These are phyloP conservation scores for Eretmocerus hayati DNA, from an alignment of 2,888 invertebrate species.

Conservation along the genomic window DNA sequence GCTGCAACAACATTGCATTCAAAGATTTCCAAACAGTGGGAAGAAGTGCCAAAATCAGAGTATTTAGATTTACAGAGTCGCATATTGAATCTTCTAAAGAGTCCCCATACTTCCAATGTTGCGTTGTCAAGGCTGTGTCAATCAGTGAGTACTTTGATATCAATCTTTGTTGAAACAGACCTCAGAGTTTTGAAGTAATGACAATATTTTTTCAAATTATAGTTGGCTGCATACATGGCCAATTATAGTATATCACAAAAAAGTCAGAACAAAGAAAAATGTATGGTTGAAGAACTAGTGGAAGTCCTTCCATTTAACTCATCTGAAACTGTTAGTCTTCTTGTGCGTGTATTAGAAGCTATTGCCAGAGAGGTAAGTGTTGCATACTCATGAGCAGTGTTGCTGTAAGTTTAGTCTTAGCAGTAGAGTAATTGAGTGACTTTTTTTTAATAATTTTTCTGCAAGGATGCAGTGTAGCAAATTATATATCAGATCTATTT, in stretches of 20 bases:
- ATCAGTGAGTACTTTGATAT: constrained; percentile 73
- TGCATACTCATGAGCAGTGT: too few species aligned
- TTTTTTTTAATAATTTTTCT: too few species aligned
- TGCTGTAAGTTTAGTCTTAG: too few species aligned
- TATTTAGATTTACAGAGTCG: constrained; percentile 70
- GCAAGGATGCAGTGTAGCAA: too few species aligned
- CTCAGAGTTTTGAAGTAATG: too few species aligned
- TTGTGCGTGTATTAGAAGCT: constrained; percentile 77
- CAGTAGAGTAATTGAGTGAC: too few species aligned
- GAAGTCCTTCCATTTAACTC: constrained; percentile 57
- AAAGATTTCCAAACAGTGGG: constrained; percentile 82
- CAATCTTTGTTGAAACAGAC: too few species aligned
- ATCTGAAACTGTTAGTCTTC: constrained; percentile 56
- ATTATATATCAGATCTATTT: too few species aligned
- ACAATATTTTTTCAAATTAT: too few species aligned
- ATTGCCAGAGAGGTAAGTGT: constrained; percentile 81
- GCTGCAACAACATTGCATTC: constrained; percentile 85
- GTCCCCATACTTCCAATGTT: constrained; percentile 75
- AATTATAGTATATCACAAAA: constrained; percentile 54
- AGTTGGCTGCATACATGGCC: constrained; percentile 80
- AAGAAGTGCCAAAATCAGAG: constrained; percentile 75
- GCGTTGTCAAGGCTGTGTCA: constrained; percentile 82
- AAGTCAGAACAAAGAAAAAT: constrained; percentile 54
- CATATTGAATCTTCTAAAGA: constrained; percentile 68
- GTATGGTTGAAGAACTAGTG: constrained; percentile 69